These are phyloP conservation scores for Therioaphis trifolii DNA, from an alignment of 2,888 invertebrate genomes.

Conservation along the genomic window DNA sequence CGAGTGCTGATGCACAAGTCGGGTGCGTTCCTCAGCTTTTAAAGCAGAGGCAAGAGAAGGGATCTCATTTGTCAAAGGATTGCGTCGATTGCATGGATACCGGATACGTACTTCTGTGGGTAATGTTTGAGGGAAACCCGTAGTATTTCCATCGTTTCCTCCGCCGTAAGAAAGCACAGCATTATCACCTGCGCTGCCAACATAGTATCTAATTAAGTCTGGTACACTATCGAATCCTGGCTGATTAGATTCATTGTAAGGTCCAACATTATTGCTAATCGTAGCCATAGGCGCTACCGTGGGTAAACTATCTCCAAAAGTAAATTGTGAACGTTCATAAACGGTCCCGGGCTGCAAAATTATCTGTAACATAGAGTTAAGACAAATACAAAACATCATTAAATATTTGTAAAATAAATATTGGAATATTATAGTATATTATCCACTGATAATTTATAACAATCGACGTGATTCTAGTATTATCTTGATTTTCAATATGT, in stretches of 20 bases:
- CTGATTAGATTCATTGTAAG: neutral
- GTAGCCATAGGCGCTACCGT: neutral
- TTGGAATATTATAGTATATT: no score
- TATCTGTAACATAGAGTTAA: conserved; percentile 72
- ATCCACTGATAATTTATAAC: no score
- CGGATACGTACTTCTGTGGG: conserved; percentile 70
- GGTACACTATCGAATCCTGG: conserved; percentile 88
- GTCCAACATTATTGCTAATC: neutral
- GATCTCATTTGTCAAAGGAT: conserved; percentile 74
- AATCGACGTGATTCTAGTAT: no score
- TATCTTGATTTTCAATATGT: no score
- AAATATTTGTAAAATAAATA: no score
- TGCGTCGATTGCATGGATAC: conserved; percentile 84
- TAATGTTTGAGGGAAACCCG: neutral
- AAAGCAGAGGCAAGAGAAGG: neutral
- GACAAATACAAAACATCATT: no score
- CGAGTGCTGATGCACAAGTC: conserved; percentile 76
- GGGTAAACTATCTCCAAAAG: conserved; percentile 82
- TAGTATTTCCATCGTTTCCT: conserved; percentile 68
- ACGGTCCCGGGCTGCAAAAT: conserved; percentile 89
- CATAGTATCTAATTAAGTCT: conserved; percentile 92
- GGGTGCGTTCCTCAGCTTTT: neutral
- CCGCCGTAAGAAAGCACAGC: conserved; percentile 89
- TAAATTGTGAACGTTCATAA: conserved; percentile 90
- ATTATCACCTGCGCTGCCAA: conserved; percentile 89